Percentiles rank a stretch among this genome's conserved stretches.
Conservation (phyloP, 2,797 vertebrate genomes). For the Masticophis lateralis region DNA sequence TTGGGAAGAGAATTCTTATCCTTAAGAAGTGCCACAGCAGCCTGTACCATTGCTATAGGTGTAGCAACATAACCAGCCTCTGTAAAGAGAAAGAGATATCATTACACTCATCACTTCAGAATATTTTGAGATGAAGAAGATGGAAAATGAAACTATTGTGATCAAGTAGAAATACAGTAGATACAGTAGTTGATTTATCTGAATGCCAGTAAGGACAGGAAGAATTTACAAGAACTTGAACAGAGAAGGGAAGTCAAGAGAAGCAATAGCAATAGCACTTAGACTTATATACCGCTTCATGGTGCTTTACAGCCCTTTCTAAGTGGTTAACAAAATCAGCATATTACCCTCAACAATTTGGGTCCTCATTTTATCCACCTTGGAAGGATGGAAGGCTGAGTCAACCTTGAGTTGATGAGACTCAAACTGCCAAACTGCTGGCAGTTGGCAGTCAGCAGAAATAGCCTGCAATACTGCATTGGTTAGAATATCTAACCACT, state of each 20-base stretch:
- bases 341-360: not conserved
- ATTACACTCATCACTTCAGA: not conserved
- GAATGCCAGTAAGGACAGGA: not conserved
- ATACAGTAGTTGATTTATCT: not conserved
- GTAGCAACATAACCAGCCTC: slow-evolving; percentile 88
- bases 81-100: slow-evolving; percentile 55
- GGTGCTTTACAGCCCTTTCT: not conserved
- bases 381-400: not conserved
- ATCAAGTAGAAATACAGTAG: not conserved
- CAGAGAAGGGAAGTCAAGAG: not conserved
- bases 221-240: not conserved
- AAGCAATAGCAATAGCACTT: not conserved
- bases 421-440: not conserved
- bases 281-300: not conserved
- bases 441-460: not conserved
- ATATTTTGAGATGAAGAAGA: not conserved
- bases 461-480: not conserved
- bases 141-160: not conserved
- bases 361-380: not conserved
- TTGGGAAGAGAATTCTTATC: slow-evolving; percentile 83
- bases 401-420: not conserved
- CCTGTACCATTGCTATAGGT: slow-evolving; percentile 92
- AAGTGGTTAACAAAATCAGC: not conserved
- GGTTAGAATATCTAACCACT: not conserved
- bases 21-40: slow-evolving; percentile 84